Evolutionary conservation across 92 coral and sea anemone species (phyloP).

Genomic region (Bergia puertoricense): DNA sequence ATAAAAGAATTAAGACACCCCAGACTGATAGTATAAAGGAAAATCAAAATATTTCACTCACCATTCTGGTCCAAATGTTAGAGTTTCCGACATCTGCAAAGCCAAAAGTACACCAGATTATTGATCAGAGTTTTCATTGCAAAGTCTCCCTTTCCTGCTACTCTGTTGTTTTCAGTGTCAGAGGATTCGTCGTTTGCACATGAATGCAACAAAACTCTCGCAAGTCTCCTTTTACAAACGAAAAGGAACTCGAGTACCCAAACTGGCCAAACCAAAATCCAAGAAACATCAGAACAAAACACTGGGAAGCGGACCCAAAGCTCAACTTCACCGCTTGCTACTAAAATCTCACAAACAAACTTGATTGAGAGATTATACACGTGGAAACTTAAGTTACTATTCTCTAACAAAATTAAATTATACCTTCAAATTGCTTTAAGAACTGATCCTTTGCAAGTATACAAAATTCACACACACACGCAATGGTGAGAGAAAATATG

Average conservation of each 20-base stretch:
- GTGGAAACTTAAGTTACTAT: background rate
- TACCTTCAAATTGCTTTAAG: conserved; percentile 36
- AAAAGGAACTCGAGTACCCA: background rate
- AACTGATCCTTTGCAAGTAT: conserved; percentile 36
- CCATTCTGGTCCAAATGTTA: conserved; percentile 99
- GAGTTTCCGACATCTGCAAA: conserved; percentile 94
- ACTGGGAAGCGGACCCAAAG: background rate
- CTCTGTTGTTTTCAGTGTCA: background rate
- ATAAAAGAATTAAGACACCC: background rate
- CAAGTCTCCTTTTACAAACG: conserved; percentile 18
- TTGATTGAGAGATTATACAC: background rate
- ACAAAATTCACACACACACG: conserved; percentile 57
- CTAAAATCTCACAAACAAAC: background rate
- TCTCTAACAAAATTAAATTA: background rate
- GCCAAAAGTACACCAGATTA: conserved; percentile 26
- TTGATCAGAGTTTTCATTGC: conserved; percentile 1
- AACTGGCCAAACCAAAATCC: background rate
- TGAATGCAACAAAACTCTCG: background rate
- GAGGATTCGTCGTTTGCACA: background rate
- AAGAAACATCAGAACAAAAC: conserved; percentile 25
- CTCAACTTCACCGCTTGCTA: background rate
- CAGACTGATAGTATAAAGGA: background rate
- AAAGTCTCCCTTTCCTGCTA: background rate
- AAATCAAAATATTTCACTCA: conserved; percentile 53
- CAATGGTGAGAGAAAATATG: conserved; percentile 76